phyloP scores from a whole-genome alignment of 2,113 vertebrate genomes.

The Morone saxatilis region DNA sequence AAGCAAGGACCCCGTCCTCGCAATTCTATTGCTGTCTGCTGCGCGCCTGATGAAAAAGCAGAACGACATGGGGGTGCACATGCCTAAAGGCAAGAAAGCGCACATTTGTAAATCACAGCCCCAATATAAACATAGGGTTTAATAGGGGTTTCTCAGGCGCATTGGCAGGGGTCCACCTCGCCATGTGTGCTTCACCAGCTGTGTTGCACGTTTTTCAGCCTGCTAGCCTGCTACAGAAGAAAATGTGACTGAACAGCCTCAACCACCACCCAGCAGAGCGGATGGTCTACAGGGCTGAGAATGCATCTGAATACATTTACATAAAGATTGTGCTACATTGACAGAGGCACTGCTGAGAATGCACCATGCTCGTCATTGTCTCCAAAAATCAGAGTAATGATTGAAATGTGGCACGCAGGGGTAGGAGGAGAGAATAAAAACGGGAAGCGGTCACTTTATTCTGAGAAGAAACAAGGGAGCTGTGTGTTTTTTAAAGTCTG shows the following conservation, averaged over 20 bases:
- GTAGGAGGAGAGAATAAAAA: neutral
- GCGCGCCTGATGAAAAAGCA: constrained; percentile 82
- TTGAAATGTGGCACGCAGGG: constrained; percentile 47
- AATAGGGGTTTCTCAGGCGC: constrained; percentile 69
- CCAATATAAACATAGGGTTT: constrained; percentile 60
- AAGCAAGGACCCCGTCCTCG: constrained; percentile 79
- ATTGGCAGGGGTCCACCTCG: constrained; percentile 54
- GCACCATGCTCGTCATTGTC: constrained; percentile 52
- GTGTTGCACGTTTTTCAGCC: constrained; percentile 42
- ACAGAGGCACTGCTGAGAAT: constrained; percentile 70
- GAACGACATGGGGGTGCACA: constrained; percentile 46
- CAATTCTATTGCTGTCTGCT: constrained; percentile 74
- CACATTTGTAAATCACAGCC: constrained; percentile 72
- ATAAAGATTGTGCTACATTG: constrained; percentile 81
- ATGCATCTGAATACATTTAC: constrained; percentile 87
- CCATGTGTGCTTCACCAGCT: constrained; percentile 22
- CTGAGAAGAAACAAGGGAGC: constrained; percentile 26
- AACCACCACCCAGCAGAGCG: constrained; percentile 58
- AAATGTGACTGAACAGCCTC: constrained; percentile 58
- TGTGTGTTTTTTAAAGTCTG: constrained; percentile 23
- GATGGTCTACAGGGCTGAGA: constrained; percentile 67
- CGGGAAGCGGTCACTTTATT: constrained; percentile 41
- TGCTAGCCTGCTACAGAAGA: constrained; percentile 23
- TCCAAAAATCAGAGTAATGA: constrained; percentile 66
- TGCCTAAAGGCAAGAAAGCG: constrained; percentile 63